Conservation (phyloP, 2,797 vertebrate genomes). For the Xenentodon cancila region DNA sequence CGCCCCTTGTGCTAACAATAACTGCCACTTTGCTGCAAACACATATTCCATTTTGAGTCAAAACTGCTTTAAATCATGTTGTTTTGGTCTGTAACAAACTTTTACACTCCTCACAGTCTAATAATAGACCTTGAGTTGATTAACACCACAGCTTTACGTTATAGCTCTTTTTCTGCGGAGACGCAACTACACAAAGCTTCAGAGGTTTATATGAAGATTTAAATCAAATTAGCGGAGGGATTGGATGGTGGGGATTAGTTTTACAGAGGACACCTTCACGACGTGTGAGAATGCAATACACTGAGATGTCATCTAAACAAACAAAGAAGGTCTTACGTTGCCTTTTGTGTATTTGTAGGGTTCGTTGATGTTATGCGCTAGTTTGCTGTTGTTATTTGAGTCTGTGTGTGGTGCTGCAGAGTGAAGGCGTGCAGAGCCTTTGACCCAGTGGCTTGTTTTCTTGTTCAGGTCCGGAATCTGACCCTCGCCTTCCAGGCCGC, state of each 20-base stretch:
- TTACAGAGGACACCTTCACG: slow-evolving; percentile 14
- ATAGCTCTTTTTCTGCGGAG: too few relatives aligned
- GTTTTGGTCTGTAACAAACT: too few relatives aligned
- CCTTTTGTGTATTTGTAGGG: slow-evolving; percentile 5
- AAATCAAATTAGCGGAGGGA: too few relatives aligned
- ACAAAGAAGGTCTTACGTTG: not conserved
- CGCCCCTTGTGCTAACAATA: too few relatives aligned
- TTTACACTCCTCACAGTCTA: too few relatives aligned
- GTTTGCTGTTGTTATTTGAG: slow-evolving; percentile 33
- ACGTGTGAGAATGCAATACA: not conserved
- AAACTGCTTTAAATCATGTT: too few relatives aligned
- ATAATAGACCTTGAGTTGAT: too few relatives aligned
- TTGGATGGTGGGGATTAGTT: not conserved
- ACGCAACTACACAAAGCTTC: too few relatives aligned
- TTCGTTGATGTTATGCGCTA: slow-evolving; percentile 23
- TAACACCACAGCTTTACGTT: too few relatives aligned
- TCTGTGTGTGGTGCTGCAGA: slow-evolving; percentile 29
- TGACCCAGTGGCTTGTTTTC: slow-evolving; percentile 30
- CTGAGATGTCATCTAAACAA: slow-evolving; percentile 36
- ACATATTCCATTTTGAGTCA: too few relatives aligned
- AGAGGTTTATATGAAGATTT: too few relatives aligned
- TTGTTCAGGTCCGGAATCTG: slow-evolving; percentile 89
- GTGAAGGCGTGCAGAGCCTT: not conserved
- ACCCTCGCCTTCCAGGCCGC: slow-evolving; percentile 96
- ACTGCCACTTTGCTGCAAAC: too few relatives aligned